These are phyloP conservation scores for Micromesistius poutassou DNA, from an alignment of 2,797 vertebrate species.

Conservation along the genomic window DNA sequence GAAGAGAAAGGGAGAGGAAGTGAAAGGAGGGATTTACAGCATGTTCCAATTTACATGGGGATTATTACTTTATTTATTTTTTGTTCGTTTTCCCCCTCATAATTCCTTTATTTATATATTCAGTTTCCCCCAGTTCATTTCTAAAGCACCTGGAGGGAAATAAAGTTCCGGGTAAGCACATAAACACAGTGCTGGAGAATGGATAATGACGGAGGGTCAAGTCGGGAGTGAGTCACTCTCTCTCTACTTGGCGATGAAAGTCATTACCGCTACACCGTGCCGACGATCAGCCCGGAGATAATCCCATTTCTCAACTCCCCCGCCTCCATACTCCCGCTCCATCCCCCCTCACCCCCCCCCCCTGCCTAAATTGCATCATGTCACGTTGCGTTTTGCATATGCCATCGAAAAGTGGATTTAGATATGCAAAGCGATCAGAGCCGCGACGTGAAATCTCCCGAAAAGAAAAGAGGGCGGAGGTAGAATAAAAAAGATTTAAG, in stretches of 20 bases:
- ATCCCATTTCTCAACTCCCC: conserved; percentile 52
- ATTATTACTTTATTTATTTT: conserved; percentile 57
- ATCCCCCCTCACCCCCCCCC: conserved; percentile 9
- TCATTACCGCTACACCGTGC: conserved; percentile 57
- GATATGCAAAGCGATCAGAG: conserved; percentile 57
- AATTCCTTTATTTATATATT: conserved; percentile 58
- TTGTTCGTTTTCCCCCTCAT: conserved; percentile 21
- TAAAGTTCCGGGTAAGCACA: conserved; percentile 49
- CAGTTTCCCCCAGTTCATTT: conserved; percentile 58
- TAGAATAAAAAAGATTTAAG: conserved; percentile 15
- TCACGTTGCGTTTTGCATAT: conserved; percentile 60
- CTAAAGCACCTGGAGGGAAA: conserved; percentile 61
- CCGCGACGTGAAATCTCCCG: neutral
- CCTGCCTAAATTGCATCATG: conserved; percentile 63
- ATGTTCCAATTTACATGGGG: conserved; percentile 63
- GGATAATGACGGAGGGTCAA: conserved; percentile 67
- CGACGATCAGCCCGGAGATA: conserved; percentile 59
- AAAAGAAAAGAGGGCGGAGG: neutral
- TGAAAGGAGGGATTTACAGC: conserved; percentile 51
- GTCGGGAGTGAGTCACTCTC: conserved; percentile 56
- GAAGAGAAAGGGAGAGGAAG: neutral
- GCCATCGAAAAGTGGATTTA: conserved; percentile 62
- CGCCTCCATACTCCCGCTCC: neutral
- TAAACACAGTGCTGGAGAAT: conserved; percentile 56
- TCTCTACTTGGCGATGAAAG: conserved; percentile 50